These are phyloP conservation scores for Drosophila gaucha DNA, from an alignment of 2,888 invertebrate genomes.

Conservation along the genomic window DNA sequence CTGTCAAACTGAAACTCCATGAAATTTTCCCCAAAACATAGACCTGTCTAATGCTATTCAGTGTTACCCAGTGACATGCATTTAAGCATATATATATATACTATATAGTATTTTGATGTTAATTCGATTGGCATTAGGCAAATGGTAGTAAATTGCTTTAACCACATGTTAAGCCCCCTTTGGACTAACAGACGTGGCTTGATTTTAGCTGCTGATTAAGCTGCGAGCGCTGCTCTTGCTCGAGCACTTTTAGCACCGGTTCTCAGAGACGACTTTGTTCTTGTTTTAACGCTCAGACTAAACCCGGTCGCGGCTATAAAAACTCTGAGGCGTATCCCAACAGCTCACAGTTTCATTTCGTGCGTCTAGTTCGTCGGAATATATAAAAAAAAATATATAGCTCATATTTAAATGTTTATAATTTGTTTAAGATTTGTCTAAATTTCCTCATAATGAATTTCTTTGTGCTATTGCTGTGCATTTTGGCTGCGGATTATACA, in stretches of 20 bases:
- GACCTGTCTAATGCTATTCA: slow-evolving; percentile 7
- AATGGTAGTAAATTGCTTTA: slow-evolving; percentile 26
- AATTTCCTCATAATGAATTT: slow-evolving; percentile 32
- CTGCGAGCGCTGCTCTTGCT: slow-evolving; percentile 7
- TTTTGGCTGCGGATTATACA: slow-evolving; percentile 34
- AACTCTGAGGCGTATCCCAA: slow-evolving; percentile 2
- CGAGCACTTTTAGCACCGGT: slow-evolving; percentile 34
- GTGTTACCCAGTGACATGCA: slow-evolving; percentile 57
- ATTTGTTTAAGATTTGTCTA: not conserved
- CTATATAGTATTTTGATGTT: not conserved
- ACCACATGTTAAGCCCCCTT: slow-evolving; percentile 48
- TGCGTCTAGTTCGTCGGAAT: slow-evolving; percentile 14
- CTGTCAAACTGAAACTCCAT: not conserved
- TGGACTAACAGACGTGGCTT: no score
- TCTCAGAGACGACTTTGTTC: slow-evolving; percentile 29
- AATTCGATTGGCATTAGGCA: not conserved
- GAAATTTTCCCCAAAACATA: slow-evolving; percentile 24
- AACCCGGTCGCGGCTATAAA: slow-evolving; percentile 51
- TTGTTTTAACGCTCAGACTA: slow-evolving; percentile 24
- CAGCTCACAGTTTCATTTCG: slow-evolving; percentile 44
- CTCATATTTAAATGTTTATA: not conserved
- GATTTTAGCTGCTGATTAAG: slow-evolving; percentile 27
- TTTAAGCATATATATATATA: not conserved
- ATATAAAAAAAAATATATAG: not conserved
- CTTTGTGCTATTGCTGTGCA: slow-evolving; percentile 28